Conservation (phyloP, 2,888 invertebrate genomes). For the Galerucella calmariensis region DNA sequence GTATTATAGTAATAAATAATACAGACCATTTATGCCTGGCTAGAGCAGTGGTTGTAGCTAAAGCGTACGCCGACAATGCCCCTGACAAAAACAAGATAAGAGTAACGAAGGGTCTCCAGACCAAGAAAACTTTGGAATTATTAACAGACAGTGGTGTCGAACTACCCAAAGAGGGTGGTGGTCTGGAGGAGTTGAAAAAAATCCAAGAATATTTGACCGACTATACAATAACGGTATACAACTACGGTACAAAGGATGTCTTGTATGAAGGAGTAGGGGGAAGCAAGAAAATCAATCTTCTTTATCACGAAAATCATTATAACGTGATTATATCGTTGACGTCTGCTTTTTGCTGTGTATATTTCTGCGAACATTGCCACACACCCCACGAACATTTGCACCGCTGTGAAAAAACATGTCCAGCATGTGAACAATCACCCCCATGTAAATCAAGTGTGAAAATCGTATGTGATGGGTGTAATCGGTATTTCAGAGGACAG, state of each 20-base stretch:
- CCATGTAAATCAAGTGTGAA: too few species aligned
- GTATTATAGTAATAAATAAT: constrained; percentile 36
- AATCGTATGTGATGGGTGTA: constrained; percentile 20
- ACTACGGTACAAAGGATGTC: constrained; percentile 28
- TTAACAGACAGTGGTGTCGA: not conserved
- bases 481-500: constrained; percentile 27
- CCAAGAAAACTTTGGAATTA: constrained; percentile 8
- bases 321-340: too few species aligned
- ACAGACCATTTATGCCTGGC: constrained; percentile 42
- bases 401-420: too few species aligned
- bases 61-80: constrained; percentile 36
- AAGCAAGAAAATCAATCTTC: too few species aligned
- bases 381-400: too few species aligned
- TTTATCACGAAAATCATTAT: too few species aligned
- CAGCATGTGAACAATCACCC: too few species aligned
- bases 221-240: constrained; percentile 29
- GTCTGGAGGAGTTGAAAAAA: constrained; percentile 24
- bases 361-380: constrained; percentile 34
- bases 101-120: constrained; percentile 27
- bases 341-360: constrained; percentile 14
- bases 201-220: constrained; percentile 24
- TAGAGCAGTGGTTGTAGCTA: constrained; percentile 39
- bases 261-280: not conserved
- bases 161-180: constrained; percentile 25
- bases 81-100: constrained; percentile 29